phyloP scores from a whole-genome alignment of 2,888 invertebrate species.

The Epirrhoe alternata region DNA sequence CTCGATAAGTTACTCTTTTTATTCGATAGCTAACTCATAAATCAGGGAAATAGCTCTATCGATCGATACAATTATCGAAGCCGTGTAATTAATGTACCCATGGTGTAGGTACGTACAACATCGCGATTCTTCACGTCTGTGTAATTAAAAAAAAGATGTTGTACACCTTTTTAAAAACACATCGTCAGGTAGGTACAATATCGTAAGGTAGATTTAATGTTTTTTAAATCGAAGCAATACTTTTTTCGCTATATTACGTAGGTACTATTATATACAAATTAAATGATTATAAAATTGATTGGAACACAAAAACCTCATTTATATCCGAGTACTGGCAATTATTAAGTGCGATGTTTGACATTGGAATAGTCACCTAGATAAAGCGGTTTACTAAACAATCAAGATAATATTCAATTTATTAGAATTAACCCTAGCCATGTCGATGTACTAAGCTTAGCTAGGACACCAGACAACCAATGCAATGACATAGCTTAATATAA shows the following conservation, averaged over 20 bases:
- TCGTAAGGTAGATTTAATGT: no score
- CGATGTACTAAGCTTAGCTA: slow-evolving; percentile 17
- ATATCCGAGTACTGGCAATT: neutral
- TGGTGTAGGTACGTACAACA: no score
- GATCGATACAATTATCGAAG: slow-evolving; percentile 27
- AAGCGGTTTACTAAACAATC: neutral
- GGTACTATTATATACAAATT: no score
- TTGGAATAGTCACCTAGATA: slow-evolving; percentile 13
- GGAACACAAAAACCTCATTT: neutral
- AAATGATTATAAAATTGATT: neutral
- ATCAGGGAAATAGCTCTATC: slow-evolving; percentile 36
- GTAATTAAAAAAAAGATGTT: no score
- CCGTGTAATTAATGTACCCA: slow-evolving; percentile 8
- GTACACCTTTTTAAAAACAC: no score
- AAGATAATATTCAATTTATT: neutral
- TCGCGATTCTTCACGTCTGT: no score
- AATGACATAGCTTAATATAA: slow-evolving; percentile 16
- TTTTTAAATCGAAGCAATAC: no score
- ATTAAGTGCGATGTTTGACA: slow-evolving; percentile 2
- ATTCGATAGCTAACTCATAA: slow-evolving; percentile 39
- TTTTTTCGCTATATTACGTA: no score
- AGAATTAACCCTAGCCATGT: slow-evolving; percentile 6
- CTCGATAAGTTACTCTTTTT: slow-evolving; percentile 57
- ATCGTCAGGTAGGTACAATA: no score
- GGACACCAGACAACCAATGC: slow-evolving; percentile 23